These are phyloP conservation scores for Ptychobarbus kaznakovi DNA, from an alignment of 2,797 vertebrate species.

Conservation along the genomic window DNA sequence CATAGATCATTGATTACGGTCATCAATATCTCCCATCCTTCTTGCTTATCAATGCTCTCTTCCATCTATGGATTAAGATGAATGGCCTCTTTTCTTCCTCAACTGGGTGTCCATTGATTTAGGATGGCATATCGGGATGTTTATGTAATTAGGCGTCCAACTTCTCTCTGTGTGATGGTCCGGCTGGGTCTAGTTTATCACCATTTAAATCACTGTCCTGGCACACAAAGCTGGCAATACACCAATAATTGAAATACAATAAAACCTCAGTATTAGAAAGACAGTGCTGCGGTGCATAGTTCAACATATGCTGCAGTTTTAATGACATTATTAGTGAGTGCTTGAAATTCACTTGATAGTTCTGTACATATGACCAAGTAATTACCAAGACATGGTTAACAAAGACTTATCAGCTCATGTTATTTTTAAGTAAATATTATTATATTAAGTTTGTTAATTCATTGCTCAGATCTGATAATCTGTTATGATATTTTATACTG, in stretches of 20 bases:
- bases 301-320: slow-evolving; percentile 33
- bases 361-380: not conserved
- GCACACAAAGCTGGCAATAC: slow-evolving; percentile 45
- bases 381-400: not conserved
- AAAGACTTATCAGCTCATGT: not conserved
- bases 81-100: slow-evolving; percentile 68
- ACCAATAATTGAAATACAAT: slow-evolving; percentile 23
- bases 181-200: slow-evolving; percentile 50
- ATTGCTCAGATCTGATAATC: not conserved
- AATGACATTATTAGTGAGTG: not conserved
- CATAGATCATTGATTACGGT: slow-evolving; percentile 77
- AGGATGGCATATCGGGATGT: slow-evolving; percentile 57
- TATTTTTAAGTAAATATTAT: not conserved
- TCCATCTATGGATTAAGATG: slow-evolving; percentile 55
- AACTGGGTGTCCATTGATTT: slow-evolving; percentile 74
- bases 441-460: not conserved
- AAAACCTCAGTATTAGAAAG: slow-evolving; percentile 10
- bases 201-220: slow-evolving; percentile 52
- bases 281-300: not conserved
- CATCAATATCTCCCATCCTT: slow-evolving; percentile 68
- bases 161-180: slow-evolving; percentile 43
- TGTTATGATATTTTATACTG: not conserved
- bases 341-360: not conserved
- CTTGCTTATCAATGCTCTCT: slow-evolving; percentile 59
- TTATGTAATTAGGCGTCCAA: slow-evolving; percentile 56